Percentiles rank a stretch among this genome's conserved stretches.
Evolutionary conservation across 2,113 vertebrate genomes (phyloP).

Genomic region (Nycticorax nycticorax): DNA sequence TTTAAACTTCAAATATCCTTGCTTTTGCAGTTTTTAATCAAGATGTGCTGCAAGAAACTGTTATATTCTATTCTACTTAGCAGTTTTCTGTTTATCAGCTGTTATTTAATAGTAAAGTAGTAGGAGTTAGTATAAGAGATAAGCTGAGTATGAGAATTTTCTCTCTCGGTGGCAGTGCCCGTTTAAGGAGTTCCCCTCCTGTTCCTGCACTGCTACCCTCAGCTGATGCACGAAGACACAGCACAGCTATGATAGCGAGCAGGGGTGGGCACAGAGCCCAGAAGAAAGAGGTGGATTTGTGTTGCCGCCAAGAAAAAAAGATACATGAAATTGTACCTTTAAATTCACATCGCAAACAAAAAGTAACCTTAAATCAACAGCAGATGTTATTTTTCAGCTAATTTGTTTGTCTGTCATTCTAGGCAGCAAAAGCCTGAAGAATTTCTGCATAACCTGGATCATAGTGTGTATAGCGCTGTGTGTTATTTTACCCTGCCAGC

Average conservation of each 20-base stretch:
- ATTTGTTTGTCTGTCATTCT: slow-evolving; percentile 18
- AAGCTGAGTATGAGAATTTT: not conserved
- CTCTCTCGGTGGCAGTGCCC: not conserved
- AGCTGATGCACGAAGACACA: not conserved
- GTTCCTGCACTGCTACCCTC: not conserved
- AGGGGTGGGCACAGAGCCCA: not conserved
- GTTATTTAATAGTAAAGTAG: not conserved
- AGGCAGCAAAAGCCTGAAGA: slow-evolving; percentile 63
- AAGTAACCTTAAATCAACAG: not conserved
- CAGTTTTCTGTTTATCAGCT: not conserved
- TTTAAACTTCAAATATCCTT: not conserved
- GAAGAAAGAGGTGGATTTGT: not conserved
- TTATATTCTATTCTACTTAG: not conserved
- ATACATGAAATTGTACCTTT: not conserved
- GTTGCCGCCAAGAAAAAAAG: not conserved
- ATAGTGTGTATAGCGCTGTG: slow-evolving; percentile 17
- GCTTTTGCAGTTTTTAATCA: not conserved
- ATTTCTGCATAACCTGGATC: slow-evolving; percentile 66
- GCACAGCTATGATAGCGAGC: not conserved
- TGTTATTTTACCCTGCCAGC: slow-evolving; percentile 51
- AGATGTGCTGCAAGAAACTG: not conserved
- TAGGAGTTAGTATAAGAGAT: not conserved
- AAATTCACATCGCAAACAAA: not conserved
- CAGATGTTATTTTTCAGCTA: slow-evolving; percentile 8
- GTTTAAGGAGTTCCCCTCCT: not conserved